Conservation (phyloP, 2,113 vertebrate genomes). For the Chaetodon auriga region DNA sequence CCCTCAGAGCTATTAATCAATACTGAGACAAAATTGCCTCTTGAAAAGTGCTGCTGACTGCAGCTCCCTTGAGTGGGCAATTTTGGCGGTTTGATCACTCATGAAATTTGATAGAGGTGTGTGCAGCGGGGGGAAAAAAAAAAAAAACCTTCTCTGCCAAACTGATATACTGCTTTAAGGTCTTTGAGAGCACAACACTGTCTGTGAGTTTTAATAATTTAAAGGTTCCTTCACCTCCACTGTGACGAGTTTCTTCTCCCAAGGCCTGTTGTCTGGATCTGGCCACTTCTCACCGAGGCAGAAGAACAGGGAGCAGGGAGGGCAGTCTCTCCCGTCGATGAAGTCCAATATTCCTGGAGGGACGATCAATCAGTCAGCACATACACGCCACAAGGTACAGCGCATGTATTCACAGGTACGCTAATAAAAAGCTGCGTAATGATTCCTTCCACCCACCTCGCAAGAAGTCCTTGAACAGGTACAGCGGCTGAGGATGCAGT, state of each 20-base stretch:
- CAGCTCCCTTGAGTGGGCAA: conserved; percentile 25
- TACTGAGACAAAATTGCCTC: conserved; percentile 49
- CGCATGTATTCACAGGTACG: neutral
- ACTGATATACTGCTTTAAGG: conserved; percentile 20
- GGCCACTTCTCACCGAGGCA: conserved; percentile 92
- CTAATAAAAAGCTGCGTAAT: neutral
- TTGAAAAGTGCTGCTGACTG: conserved; percentile 42
- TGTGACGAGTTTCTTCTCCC: conserved; percentile 90
- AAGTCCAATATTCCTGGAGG: conserved; percentile 84
- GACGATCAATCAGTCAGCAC: neutral
- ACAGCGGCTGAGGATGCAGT: conserved; percentile 66
- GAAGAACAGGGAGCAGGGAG: conserved; percentile 87
- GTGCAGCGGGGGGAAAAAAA: neutral
- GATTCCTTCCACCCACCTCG: conserved; percentile 74
- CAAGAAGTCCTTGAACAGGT: conserved; percentile 80
- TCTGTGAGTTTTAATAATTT: conserved; percentile 17
- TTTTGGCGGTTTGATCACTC: conserved; percentile 25
- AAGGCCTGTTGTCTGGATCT: conserved; percentile 78
- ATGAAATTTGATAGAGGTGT: conserved; percentile 38
- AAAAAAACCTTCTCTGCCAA: neutral
- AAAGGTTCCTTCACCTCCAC: conserved; percentile 84
- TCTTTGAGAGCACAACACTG: neutral
- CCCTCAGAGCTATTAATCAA: conserved; percentile 45
- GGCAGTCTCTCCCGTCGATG: conserved; percentile 63
- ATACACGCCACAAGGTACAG: neutral